These are phyloP conservation scores for Xiphorhynchus erythropygius DNA, from an alignment of 2,797 vertebrate species.

Conservation along the genomic window DNA sequence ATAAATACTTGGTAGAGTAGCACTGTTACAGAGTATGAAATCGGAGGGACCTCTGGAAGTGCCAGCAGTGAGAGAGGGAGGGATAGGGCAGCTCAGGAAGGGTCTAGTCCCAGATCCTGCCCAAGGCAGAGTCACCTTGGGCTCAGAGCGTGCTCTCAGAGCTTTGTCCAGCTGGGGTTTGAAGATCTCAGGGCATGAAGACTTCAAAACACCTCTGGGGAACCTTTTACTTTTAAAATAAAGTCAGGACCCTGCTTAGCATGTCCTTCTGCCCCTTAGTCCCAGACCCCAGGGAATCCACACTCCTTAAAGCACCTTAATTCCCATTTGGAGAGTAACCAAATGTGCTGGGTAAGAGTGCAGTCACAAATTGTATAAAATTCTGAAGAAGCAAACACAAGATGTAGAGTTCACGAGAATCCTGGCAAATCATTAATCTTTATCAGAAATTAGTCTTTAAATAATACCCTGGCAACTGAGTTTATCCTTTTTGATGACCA, in stretches of 20 bases:
- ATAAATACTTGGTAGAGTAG: not conserved
- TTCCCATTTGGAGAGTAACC: not conserved
- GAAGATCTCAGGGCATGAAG: not conserved
- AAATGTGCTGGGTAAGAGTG: not conserved
- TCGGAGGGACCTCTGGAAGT: not conserved
- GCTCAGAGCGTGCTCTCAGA: not conserved
- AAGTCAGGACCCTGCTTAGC: not conserved
- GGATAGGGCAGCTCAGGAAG: not conserved
- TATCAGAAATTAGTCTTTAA: not conserved
- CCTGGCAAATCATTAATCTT: not conserved
- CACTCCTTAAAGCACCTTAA: not conserved
- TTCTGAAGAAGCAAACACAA: not conserved
- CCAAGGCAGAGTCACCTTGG: not conserved
- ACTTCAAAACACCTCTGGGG: not conserved
- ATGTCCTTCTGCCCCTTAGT: not conserved
- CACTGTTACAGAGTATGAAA: accelerated
- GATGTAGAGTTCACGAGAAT: not conserved
- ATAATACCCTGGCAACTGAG: not conserved
- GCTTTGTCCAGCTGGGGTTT: not conserved
- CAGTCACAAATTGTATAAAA: not conserved
- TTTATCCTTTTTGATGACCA: not conserved
- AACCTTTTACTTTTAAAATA: not conserved
- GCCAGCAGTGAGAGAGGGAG: not conserved
- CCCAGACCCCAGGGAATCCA: not conserved
- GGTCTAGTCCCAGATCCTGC: not conserved